Evolutionary conservation across 2,888 invertebrate species (phyloP), one percentile per base, ranked within the genome.

Genomic region (Seira sanloemensis): DNA sequence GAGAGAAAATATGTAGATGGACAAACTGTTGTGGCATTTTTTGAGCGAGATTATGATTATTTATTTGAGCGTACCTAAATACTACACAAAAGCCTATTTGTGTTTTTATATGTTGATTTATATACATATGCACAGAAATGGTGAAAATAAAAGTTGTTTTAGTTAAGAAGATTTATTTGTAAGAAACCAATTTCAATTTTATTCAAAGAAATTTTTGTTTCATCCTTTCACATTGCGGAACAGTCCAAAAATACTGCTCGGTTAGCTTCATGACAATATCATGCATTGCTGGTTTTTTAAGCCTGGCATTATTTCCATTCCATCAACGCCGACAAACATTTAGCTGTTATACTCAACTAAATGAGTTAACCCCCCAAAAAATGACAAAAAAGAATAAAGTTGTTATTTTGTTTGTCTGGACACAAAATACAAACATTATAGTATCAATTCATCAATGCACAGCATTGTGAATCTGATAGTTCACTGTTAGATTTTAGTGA

Each of bases 371-470:
- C 72, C 68, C 66, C 79, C 68, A 72, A 58, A 80, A 71, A 27
- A 67, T 67, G n/a, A 12, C 58, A 58, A 58, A 58, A 58, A 12
- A 16, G 18, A 9, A 58, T 4, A 58, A 4, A 37, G n/a, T 37
- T 37, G 12, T 12, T 37, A 9, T 12, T 37, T 37, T 12, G 58
- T 58, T 18, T 58, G n/a, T 58, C 58, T 62, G 62, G 69, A 73
- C 76, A 77, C 2, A n/a, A 77, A 74, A 78, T 73, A 78, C 78
- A 68, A 78, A 83, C 69, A n/a, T n/a, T n/a, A n/a, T n/a, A n/a
- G n/a, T n/a, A n/a, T 73, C n/a, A 18, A 16, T 58, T 58, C n/a
- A 58, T 50, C 83, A 83, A 83, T 83, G 83, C 83, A 78, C 83
- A 78, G 83, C 83, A 83, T 78, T 83, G 83, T 78, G 67, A 62